These are phyloP conservation scores for Fulmarus glacialis DNA, from an alignment of 2,113 vertebrate genomes.

Conservation along the genomic window DNA sequence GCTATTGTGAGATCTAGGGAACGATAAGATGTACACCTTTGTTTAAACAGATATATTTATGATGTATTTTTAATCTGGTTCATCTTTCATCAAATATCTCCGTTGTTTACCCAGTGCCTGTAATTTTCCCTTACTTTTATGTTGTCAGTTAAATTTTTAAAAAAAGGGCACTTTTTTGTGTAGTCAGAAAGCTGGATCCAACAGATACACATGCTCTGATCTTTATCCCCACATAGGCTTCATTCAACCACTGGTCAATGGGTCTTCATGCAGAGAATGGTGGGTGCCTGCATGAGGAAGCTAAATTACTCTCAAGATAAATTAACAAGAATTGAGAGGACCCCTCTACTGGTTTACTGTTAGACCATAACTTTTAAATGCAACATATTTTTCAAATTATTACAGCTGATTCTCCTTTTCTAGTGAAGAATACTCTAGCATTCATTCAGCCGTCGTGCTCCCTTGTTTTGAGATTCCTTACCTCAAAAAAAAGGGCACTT, in stretches of 20 bases:
- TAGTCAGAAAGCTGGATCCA: background rate
- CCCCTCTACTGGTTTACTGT: background rate
- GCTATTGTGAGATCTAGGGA: background rate
- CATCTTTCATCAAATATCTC: background rate
- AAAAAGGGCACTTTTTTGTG: accelerated
- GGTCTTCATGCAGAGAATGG: background rate
- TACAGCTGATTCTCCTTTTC: background rate
- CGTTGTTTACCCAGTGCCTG: accelerated
- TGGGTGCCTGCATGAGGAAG: background rate
- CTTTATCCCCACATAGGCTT: accelerated
- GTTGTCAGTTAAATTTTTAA: too few species aligned
- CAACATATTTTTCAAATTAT: background rate
- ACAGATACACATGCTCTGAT: accelerated
- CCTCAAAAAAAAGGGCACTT: background rate
- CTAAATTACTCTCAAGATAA: background rate
- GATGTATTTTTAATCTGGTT: background rate
- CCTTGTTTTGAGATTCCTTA: background rate
- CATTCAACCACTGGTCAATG: background rate
- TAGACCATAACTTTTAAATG: background rate
- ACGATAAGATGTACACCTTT: background rate
- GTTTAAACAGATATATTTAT: background rate
- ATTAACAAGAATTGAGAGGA: background rate
- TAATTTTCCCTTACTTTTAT: background rate
- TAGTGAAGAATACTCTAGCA: background rate
- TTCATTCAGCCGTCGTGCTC: background rate